Percentiles rank a stretch among this genome's conserved stretches.
Evolutionary conservation across 2,113 vertebrate species (phyloP).

Genomic region (Lycocorax pyrrhopterus): DNA sequence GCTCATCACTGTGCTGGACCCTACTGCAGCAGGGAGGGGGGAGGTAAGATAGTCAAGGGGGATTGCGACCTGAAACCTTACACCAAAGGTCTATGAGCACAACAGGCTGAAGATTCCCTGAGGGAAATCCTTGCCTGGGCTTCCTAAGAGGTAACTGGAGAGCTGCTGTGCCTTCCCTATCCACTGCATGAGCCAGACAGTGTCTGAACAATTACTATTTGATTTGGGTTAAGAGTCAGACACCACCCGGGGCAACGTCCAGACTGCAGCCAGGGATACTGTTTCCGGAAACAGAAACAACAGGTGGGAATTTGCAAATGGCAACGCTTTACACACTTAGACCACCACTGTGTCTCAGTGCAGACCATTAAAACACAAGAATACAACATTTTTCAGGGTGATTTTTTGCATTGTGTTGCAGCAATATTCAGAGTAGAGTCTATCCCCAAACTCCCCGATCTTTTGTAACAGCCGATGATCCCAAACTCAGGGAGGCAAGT

Average conservation of each 20-base stretch:
- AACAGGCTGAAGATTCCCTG: background rate
- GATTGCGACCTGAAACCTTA: background rate
- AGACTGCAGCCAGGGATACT: background rate
- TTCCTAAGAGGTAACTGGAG: background rate
- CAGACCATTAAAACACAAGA: background rate
- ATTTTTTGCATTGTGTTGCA: background rate
- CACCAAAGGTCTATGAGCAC: background rate
- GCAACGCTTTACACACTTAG: background rate
- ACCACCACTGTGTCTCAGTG: background rate
- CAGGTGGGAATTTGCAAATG: conserved; percentile 25
- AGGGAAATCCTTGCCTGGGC: background rate
- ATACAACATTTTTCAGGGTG: background rate
- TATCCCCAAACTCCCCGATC: accelerated
- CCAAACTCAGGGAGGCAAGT: background rate
- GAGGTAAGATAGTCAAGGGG: background rate
- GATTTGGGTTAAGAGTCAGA: conserved; percentile 57
- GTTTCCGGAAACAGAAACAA: background rate
- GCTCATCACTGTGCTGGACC: background rate
- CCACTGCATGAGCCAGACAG: conserved; percentile 19
- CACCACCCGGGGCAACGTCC: conserved; percentile 43
- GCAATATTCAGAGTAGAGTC: background rate
- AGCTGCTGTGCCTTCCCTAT: background rate
- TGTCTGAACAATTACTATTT: conserved; percentile 17
- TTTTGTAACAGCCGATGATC: background rate
- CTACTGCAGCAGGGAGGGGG: background rate